These are phyloP conservation scores for Drosophila sp. DNA, from an alignment of 1,140 invertebrate species.

Conservation along the genomic window DNA sequence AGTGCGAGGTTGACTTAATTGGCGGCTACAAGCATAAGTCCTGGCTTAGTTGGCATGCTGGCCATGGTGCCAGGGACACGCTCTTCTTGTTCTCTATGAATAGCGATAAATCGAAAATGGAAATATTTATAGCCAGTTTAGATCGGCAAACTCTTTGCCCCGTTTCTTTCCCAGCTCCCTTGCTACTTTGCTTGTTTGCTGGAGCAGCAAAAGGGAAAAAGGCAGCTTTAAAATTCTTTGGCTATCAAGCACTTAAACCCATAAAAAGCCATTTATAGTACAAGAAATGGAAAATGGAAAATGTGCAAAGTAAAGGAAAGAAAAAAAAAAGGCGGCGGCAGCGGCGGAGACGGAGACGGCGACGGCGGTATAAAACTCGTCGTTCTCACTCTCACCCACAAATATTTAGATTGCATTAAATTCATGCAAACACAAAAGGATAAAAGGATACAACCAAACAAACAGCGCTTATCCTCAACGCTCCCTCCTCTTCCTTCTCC, in stretches of 20 bases:
- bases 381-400: conserved; percentile 61
- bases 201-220: not conserved
- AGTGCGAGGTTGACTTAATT: too few species aligned
- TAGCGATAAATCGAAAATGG: not conserved
- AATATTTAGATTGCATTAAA: conserved; percentile 82
- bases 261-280: conserved; percentile 70
- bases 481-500: not conserved
- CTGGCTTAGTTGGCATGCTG: too few species aligned
- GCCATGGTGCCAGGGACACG: too few species aligned
- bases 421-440: conserved; percentile 78
- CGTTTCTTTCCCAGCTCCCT: not conserved
- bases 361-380: conserved; percentile 30
- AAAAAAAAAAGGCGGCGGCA: conserved; percentile 4
- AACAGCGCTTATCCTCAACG: conserved; percentile 71
- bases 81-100: too few species aligned
- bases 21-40: too few species aligned
- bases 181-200: not conserved
- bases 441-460: conserved; percentile 59
- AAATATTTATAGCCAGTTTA: conserved; percentile 8
- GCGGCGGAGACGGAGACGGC: conserved; percentile 4
- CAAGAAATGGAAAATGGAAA: conserved; percentile 41
- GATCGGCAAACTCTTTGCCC: not conserved
- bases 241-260: conserved; percentile 53
- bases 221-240: conserved; percentile 47
- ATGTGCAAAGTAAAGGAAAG: conserved; percentile 34